Conservation (phyloP, 2,797 vertebrate species). For the Champsocephalus esox region DNA sequence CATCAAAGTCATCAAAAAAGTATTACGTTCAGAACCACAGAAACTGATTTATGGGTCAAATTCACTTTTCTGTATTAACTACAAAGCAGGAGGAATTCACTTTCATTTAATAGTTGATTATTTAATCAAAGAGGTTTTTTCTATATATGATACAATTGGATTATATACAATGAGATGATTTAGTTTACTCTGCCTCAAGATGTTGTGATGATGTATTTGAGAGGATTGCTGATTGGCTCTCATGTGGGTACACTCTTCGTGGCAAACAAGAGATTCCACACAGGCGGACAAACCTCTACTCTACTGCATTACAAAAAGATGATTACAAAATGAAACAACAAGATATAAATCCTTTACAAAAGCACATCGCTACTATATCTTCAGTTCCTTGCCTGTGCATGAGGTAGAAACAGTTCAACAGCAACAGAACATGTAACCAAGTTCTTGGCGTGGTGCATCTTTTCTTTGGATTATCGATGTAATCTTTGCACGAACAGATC, state of each 20-base stretch:
- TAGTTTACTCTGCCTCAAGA: constrained; percentile 51
- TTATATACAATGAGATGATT: constrained; percentile 35
- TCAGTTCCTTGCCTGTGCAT: background rate
- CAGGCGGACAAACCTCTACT: constrained; percentile 18
- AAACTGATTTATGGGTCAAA: constrained; percentile 41
- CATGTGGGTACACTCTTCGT: constrained; percentile 33
- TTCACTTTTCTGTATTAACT: constrained; percentile 3
- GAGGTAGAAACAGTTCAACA: background rate
- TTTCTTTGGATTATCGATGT: constrained; percentile 26
- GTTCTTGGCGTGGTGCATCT: background rate
- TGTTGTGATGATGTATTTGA: constrained; percentile 31
- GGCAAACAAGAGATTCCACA: constrained; percentile 43
- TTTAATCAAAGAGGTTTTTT: background rate
- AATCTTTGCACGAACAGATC: constrained; percentile 8
- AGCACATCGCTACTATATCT: background rate
- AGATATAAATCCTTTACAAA: constrained; percentile 36
- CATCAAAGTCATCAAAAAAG: constrained; percentile 65
- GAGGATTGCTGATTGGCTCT: constrained; percentile 31
- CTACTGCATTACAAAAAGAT: constrained; percentile 19
- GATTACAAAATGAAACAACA: constrained; percentile 15
- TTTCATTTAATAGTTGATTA: constrained; percentile 38
- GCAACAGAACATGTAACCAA: background rate
- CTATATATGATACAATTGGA: constrained; percentile 28
- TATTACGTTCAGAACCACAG: constrained; percentile 29
- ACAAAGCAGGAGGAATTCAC: constrained; percentile 29